phyloP scores from a whole-genome alignment of 2,888 invertebrate species.

The Rambutsinella grinnellia region DNA sequence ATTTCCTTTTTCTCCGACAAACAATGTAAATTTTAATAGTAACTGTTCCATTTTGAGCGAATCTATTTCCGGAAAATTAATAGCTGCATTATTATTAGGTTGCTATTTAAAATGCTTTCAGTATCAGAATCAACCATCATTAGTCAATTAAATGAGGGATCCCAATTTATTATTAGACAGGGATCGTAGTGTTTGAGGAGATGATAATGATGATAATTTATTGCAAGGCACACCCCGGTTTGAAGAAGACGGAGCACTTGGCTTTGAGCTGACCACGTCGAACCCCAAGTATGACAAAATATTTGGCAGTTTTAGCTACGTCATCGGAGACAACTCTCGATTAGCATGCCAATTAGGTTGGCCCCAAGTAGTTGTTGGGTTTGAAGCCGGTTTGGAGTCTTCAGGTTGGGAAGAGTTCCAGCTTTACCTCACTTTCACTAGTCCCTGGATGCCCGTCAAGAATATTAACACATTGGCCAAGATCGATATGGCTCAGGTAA shows the following conservation, averaged over 20 bases:
- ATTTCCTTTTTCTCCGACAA: neutral
- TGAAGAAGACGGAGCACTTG: conserved; percentile 65
- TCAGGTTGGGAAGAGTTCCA: conserved; percentile 66
- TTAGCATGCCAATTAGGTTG: conserved; percentile 66
- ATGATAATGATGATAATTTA: conserved; percentile 26
- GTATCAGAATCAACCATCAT: too few species aligned
- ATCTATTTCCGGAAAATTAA: too few species aligned
- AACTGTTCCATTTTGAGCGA: too few species aligned
- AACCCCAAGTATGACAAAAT: conserved; percentile 66
- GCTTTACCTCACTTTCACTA: conserved; percentile 61
- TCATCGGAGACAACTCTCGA: conserved; percentile 64
- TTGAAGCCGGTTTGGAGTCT: conserved; percentile 63
- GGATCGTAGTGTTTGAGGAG: too few species aligned
- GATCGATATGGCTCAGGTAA: conserved; percentile 65
- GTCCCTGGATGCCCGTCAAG: conserved; percentile 66
- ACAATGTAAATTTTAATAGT: too few species aligned
- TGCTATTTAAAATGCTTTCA: too few species aligned
- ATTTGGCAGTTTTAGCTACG: conserved; percentile 66
- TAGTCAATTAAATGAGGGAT: too few species aligned
- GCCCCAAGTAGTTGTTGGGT: conserved; percentile 64
- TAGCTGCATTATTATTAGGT: too few species aligned
- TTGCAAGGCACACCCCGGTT: conserved; percentile 64
- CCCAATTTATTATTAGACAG: too few species aligned
- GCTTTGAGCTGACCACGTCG: conserved; percentile 65
- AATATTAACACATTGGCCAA: conserved; percentile 64